Conservation (phyloP, 2,888 invertebrate genomes). For the Trisateles emortualis region DNA sequence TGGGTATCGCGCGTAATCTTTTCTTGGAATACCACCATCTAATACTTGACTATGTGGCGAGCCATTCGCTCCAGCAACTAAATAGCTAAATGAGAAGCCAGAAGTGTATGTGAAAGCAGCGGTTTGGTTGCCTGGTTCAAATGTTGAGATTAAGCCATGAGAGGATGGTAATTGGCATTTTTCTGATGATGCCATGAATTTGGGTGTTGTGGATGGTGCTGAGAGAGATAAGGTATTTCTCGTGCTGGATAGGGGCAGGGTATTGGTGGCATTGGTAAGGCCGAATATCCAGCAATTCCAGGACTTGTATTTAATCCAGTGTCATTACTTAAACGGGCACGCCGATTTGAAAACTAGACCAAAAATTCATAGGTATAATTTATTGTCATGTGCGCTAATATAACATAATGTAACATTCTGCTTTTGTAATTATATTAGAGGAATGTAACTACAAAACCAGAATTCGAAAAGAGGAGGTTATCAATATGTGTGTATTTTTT, state of each 20-base stretch:
- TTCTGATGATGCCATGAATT: constrained; percentile 85
- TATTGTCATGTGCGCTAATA: too few relatives aligned
- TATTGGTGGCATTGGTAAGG: constrained; percentile 84
- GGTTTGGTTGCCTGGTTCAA: constrained; percentile 84
- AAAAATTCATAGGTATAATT: too few relatives aligned
- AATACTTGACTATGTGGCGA: constrained; percentile 82
- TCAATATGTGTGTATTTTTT: too few relatives aligned
- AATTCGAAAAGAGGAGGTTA: too few relatives aligned
- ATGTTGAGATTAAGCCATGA: constrained; percentile 87
- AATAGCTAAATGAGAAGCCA: constrained; percentile 77
- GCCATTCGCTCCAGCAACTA: constrained; percentile 81
- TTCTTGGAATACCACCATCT: constrained; percentile 81
- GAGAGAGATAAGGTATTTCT: constrained; percentile 78
- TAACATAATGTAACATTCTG: not conserved
- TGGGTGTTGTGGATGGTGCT: constrained; percentile 81
- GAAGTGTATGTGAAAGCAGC: constrained; percentile 84
- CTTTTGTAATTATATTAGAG: too few relatives aligned
- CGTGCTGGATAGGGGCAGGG: constrained; percentile 82
- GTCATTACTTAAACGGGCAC: constrained; percentile 97
- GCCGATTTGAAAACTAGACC: constrained; percentile 99
- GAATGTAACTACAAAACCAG: too few relatives aligned
- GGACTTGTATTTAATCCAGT: constrained; percentile 92
- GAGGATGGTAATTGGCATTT: constrained; percentile 84
- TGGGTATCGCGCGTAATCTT: constrained; percentile 80
- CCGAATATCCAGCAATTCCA: constrained; percentile 83